These are phyloP conservation scores for Nannobrachium achirus DNA, from an alignment of 2,113 vertebrate species.

Conservation along the genomic window DNA sequence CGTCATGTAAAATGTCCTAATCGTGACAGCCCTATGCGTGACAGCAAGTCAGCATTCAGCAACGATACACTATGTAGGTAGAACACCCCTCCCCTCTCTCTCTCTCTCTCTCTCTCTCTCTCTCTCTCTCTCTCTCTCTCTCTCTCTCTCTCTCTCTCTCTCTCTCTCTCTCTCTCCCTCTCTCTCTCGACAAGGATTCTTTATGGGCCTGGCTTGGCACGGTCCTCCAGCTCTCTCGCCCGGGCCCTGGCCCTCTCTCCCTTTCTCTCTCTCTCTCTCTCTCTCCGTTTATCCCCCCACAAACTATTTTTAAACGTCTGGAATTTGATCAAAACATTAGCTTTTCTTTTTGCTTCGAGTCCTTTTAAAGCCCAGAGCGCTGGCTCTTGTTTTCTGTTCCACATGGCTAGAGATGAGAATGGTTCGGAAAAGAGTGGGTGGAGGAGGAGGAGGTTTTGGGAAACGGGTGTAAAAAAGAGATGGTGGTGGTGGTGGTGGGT, in stretches of 20 bases:
- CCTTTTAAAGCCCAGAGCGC: constrained; percentile 71
- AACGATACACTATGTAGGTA: too few species aligned
- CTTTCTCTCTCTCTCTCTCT: constrained; percentile 35
- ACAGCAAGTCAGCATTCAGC: too few species aligned
- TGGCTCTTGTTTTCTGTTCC: constrained; percentile 63
- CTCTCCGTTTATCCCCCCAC: constrained; percentile 63
- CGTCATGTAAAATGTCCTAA: too few species aligned
- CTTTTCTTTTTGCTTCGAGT: constrained; percentile 55
- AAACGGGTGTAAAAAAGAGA: too few species aligned
- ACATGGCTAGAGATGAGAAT: constrained; percentile 50
- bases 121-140: too few species aligned
- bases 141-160: too few species aligned
- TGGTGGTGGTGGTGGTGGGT: constrained; percentile 4
- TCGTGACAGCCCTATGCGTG: too few species aligned
- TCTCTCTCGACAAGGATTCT: constrained; percentile 44
- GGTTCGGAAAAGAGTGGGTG: not conserved
- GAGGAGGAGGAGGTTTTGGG: too few species aligned
- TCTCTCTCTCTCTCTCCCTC: too few species aligned
- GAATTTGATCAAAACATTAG: constrained; percentile 79
- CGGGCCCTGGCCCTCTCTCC: not conserved
- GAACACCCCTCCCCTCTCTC: too few species aligned
- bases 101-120: too few species aligned
- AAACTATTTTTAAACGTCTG: constrained; percentile 77
- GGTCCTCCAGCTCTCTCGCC: constrained; percentile 19
- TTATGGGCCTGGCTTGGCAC: constrained; percentile 63